These are phyloP conservation scores for Rhopalosiphum maidis DNA, from an alignment of 1,140 invertebrate genomes.

Conservation along the genomic window DNA sequence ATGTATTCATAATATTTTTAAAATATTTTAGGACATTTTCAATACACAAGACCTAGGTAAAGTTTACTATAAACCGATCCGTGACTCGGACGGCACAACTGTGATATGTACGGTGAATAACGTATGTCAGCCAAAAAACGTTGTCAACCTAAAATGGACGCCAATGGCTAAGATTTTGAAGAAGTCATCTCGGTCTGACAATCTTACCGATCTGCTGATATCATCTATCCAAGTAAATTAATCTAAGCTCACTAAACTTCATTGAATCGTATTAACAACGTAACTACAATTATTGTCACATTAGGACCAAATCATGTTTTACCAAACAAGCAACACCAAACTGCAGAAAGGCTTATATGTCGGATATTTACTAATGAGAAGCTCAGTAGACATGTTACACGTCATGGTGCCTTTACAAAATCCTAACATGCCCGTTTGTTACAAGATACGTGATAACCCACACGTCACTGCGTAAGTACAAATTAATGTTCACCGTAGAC, in stretches of 20 bases:
- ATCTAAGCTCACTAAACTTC: not conserved
- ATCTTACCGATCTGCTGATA: constrained; percentile 81
- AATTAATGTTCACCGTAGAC: not conserved
- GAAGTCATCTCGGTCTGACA: constrained; percentile 73
- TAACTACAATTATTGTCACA: constrained; percentile 38
- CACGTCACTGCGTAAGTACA: constrained; percentile 88
- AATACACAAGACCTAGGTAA: constrained; percentile 89
- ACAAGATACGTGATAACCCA: constrained; percentile 90
- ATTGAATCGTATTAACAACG: not conserved
- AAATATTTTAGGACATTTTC: constrained; percentile 72
- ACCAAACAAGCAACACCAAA: constrained; percentile 83
- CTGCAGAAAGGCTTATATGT: constrained; percentile 88
- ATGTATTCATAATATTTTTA: constrained; percentile 27
- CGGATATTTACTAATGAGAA: constrained; percentile 94
- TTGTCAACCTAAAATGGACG: constrained; percentile 89
- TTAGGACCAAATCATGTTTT: constrained; percentile 88
- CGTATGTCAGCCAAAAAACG: constrained; percentile 81
- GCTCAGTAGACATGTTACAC: constrained; percentile 90
- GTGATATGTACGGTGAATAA: constrained; percentile 87
- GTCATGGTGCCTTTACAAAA: constrained; percentile 89
- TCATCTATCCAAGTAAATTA: constrained; percentile 74
- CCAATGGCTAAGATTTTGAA: constrained; percentile 79
- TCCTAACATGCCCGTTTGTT: constrained; percentile 92
- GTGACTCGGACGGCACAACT: constrained; percentile 87
- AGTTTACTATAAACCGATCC: constrained; percentile 87